Evolutionary conservation across 1,140 invertebrate species (phyloP), one percentile per base, ranked within the genome.

Genomic region (Odontomachus brunneus): DNA sequence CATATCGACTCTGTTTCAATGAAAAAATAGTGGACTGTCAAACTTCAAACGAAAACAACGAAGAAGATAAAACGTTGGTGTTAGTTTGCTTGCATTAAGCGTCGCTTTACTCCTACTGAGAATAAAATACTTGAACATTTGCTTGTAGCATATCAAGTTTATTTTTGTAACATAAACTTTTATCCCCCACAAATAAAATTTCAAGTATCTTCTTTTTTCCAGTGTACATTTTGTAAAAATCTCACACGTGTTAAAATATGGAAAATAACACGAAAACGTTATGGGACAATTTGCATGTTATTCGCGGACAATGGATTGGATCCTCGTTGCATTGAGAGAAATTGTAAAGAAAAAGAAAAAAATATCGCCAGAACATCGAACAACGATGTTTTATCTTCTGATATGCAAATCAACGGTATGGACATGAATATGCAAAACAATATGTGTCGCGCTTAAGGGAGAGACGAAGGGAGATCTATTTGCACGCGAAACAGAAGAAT

Each of bases 371-470:
- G 51, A 4, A 55, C 51, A 71, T 1, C 51, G 33, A 22, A 14
- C 14, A 48, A 66, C 26, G 19, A 29, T 65, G n/a, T 71, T 59
- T 48, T 19, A 29, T 53, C 5, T 33, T 80, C 33, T 69, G 19
- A 19, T 48, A 69, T 69, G 75, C 65, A 69, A 69, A 80, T 57
- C 69, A 22, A 24, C 44, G 51, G 29, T 22, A 19, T 12, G n/a
- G 44, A 57, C 14, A 57, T 71, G 75, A 80, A 69, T 78, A 78
- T 78, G 33, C 38, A 80, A 57, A 69, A 57, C 22, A 22, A 57
- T 69, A 48, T 17, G 22, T 7, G n/a, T 14, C 7, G 29, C 33
- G 75, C 29, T 12, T 7, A 17, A 33, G 48, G 9, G 38, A 44
- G 38, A 7, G 9, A 33, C 29, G 29, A 2, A 33, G 5, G 29